These are phyloP conservation scores for Epinotia ramella DNA, from an alignment of 2,888 invertebrate species.

Conservation along the genomic window DNA sequence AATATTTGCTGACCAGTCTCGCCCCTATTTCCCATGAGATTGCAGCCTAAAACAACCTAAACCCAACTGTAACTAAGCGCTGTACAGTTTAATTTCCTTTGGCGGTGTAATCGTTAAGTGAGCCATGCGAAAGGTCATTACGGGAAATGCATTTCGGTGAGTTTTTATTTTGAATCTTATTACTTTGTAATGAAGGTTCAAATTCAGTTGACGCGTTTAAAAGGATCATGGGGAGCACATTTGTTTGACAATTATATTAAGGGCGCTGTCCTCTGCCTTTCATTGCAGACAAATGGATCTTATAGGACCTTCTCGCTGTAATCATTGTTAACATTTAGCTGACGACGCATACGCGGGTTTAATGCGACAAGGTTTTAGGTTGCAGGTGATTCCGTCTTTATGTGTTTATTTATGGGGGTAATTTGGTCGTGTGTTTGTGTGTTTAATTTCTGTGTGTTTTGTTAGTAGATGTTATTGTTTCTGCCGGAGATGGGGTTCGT, in stretches of 20 bases:
- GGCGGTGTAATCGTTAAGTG: background rate
- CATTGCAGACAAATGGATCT: conserved; percentile 26
- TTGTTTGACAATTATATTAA: conserved; percentile 56
- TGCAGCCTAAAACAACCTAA: background rate
- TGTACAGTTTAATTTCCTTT: conserved; percentile 2
- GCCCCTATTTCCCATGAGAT: conserved; percentile 40
- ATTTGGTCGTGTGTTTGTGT: conserved; percentile 39
- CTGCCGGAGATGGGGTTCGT: conserved; percentile 1
- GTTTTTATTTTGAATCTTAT: background rate
- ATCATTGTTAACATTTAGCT: background rate
- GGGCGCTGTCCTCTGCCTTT: conserved; percentile 47
- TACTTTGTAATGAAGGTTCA: background rate
- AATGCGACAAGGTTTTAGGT: conserved; percentile 18
- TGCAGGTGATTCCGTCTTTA: conserved; percentile 38
- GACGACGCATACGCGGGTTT: background rate
- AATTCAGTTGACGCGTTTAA: background rate
- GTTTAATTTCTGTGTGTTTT: conserved; percentile 39
- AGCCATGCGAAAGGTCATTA: conserved; percentile 35
- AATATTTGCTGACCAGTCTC: conserved; percentile 53
- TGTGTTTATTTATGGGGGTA: conserved; percentile 43
- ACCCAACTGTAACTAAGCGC: background rate
- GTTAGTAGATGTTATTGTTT: conserved; percentile 29
- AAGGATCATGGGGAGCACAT: conserved; percentile 39
- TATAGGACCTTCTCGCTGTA: conserved; percentile 28
- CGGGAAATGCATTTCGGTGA: conserved; percentile 2